Evolutionary conservation across 2,113 vertebrate genomes (phyloP).

Genomic region (Xenus cinereus): DNA sequence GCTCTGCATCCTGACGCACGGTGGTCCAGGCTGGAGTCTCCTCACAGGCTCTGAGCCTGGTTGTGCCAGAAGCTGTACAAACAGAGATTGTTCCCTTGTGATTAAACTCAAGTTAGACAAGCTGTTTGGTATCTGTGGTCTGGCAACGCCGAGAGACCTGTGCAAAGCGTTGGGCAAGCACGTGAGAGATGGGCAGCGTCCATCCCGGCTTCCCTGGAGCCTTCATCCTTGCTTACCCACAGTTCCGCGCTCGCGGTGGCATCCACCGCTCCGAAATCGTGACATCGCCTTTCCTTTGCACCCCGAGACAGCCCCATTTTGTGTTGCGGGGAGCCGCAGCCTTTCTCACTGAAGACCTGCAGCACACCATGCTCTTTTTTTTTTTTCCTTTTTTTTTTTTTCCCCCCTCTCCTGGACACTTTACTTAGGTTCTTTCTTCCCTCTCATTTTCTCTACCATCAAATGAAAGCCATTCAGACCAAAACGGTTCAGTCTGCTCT

Average conservation of each 20-base stretch:
- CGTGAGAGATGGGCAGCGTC: background rate
- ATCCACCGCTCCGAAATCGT: background rate
- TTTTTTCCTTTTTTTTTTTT: background rate
- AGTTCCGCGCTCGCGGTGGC: background rate
- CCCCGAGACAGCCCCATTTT: background rate
- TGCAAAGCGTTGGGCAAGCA: background rate
- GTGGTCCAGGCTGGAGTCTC: background rate
- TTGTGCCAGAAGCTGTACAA: background rate
- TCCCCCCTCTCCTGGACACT: slow-evolving; percentile 27
- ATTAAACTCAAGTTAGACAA: background rate
- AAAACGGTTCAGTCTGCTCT: slow-evolving; percentile 63
- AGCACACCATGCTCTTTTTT: background rate
- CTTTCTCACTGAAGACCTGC: slow-evolving; percentile 32
- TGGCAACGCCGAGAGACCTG: background rate
- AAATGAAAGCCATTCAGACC: slow-evolving; percentile 61
- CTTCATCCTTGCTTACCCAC: background rate
- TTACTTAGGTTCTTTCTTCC: slow-evolving; percentile 56
- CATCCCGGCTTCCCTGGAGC: background rate
- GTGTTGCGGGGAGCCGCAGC: background rate
- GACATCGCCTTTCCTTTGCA: background rate
- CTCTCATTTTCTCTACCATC: slow-evolving; percentile 58
- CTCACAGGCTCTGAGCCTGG: background rate
- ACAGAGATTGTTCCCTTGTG: background rate
- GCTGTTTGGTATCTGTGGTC: background rate
- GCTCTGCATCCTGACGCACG: background rate